Evolutionary conservation across 2,797 vertebrate species (phyloP).

Genomic region (Lutjanus argentimaculatus): DNA sequence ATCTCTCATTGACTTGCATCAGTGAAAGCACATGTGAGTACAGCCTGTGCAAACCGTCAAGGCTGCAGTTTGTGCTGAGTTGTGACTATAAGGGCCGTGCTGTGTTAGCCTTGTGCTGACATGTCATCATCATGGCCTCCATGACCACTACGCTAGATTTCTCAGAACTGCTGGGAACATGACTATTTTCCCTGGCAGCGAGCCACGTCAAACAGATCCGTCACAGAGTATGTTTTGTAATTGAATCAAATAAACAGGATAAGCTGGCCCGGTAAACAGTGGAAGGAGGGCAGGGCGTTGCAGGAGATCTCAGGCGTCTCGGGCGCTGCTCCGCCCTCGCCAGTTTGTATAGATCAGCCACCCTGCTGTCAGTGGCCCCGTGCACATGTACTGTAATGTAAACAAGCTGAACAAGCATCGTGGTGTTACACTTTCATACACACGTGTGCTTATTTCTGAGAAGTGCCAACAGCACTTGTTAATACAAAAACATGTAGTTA

Average conservation of each 20-base stretch:
- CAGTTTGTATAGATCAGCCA: constrained; percentile 31
- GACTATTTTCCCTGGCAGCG: constrained; percentile 73
- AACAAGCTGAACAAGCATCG: constrained; percentile 44
- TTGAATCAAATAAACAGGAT: constrained; percentile 78
- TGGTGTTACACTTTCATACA: constrained; percentile 31
- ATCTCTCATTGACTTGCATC: constrained; percentile 61
- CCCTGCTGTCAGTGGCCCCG: constrained; percentile 26
- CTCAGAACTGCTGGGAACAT: constrained; percentile 77
- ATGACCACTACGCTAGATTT: constrained; percentile 66
- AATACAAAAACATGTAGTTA: neutral
- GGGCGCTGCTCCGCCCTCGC: constrained; percentile 42
- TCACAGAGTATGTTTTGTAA: constrained; percentile 78
- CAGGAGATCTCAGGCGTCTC: constrained; percentile 56
- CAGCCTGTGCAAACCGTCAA: constrained; percentile 67
- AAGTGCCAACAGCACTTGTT: neutral
- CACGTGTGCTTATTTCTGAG: neutral
- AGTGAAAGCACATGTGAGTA: constrained; percentile 50
- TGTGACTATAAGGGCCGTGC: constrained; percentile 61
- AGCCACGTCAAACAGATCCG: constrained; percentile 74
- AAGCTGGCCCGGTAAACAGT: constrained; percentile 70
- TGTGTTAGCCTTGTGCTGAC: constrained; percentile 75
- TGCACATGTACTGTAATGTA: constrained; percentile 44
- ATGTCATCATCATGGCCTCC: constrained; percentile 79
- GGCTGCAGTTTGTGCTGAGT: constrained; percentile 69
- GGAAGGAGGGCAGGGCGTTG: constrained; percentile 57